Evolutionary conservation across 2,113 vertebrate species (phyloP), one percentile per base, ranked within the genome.

Genomic region (Colistium nudipinnis): DNA sequence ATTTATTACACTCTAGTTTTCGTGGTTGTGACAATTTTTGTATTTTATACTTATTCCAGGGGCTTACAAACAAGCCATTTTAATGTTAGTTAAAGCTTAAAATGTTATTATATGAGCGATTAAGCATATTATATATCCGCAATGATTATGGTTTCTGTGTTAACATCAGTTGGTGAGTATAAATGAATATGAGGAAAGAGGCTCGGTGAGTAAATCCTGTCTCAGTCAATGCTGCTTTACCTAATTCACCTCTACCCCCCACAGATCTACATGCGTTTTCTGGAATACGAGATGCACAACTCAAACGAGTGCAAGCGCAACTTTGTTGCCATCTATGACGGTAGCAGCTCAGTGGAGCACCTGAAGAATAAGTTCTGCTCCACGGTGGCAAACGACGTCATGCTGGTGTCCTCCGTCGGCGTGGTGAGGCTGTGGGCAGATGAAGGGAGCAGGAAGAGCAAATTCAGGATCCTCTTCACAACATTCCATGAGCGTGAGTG

Each of bases 221-320:
- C 35, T 13, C 24, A 7, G 30, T 59, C 3, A 41, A 35, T 11
- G 25, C 27, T 43, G 35, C n/a, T 31, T 53, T 20, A 30, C 24
- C 33, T 49, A 22, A n/a, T 16, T 47, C 6, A 36, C 16, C 33
- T 19, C 43, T 22, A 9, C 22, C 24, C 28, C 48, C 88, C 62
- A 8, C 86, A 99, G 98, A 97, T 99, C 86, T 98, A 97, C 87
- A 88, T 99, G 76, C 87, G 98, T 4, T 99, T 99, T 86, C 90
- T 99, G 90, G 97, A 99, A 88, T 99, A 99, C 1, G 96, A 99
- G 91, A 98, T 99, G 97, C 96, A 99, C 92, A 98, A 99, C 87
- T 99, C 98, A 0, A 99, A 99, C 0, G 97, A 99, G 76, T 99
- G 98, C 89, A 99, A 99, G 80, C 91, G 96, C 48, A 99, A 99